Percentiles rank a stretch among this genome's conserved stretches.
phyloP scores from a whole-genome alignment of 1,140 invertebrate species.

The Sminthurides bifidus region DNA sequence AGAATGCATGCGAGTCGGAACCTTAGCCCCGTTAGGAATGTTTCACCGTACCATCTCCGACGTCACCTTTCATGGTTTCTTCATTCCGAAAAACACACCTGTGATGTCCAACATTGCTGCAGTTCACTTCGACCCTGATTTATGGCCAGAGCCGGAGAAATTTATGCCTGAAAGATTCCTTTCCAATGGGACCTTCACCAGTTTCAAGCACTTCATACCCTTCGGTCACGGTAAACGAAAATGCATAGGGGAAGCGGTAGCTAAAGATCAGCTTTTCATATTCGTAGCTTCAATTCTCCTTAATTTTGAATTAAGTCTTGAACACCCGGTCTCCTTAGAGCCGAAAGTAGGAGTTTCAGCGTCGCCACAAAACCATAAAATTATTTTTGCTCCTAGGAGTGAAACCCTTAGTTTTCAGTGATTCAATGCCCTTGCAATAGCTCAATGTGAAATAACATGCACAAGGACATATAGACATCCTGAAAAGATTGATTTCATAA shows the following conservation, averaged over 20 bases:
- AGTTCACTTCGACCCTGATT: conserved; percentile 36
- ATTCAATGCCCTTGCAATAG: no score
- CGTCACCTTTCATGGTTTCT: conserved; percentile 32
- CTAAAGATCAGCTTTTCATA: conserved; percentile 11
- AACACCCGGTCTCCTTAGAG: background rate
- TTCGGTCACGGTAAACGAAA: conserved; percentile 9
- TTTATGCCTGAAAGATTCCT: conserved; percentile 14
- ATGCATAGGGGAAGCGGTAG: conserved; percentile 1
- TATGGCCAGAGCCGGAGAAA: conserved; percentile 32
- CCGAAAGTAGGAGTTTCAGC: conserved; percentile 18
- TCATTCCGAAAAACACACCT: conserved; percentile 35
- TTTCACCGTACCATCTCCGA: conserved; percentile 41
- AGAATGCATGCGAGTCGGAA: conserved; percentile 12
- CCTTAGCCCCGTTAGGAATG: conserved; percentile 18
- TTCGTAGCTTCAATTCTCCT: conserved; percentile 7
- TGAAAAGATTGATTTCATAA: no score
- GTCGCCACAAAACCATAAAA: conserved; percentile 10
- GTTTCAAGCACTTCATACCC: background rate
- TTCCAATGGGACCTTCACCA: background rate
- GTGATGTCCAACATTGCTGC: conserved; percentile 38
- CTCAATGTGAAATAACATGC: no score
- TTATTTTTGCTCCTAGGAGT: conserved; percentile 1
- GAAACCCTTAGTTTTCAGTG: no score
- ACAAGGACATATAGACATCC: no score
- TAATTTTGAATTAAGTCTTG: conserved; percentile 5